Base-by-base conservation (phyloP, 1,140 invertebrate genomes). In the Cyclargus thomasi region DNA sequence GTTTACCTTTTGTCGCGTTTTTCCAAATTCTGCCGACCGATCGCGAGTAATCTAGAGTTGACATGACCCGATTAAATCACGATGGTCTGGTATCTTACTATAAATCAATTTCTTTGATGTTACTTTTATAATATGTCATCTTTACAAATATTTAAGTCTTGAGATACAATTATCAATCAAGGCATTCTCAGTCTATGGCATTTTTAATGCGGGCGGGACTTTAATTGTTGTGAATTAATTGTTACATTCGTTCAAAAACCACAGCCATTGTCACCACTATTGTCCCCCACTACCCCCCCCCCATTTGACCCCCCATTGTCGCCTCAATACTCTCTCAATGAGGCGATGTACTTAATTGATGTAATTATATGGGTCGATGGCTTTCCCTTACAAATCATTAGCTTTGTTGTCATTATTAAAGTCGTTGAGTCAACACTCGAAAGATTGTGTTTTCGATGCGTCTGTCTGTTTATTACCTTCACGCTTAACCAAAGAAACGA, bases 221-320 rank as follows among this genome's bases (percentile, higher is more conserved):
- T 79, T 90, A 90, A 90, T 89, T 87, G 86, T 83, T 80, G 78
- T 79, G 88, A 88, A 89, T 90, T 90, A 90, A 90, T 90, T 90
- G 86, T 90, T 88, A 87, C 86, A 88, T 86, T 81, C 84, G 86
- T 88, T 89, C 85, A 86, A 88, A 88, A 90, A 86, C 88, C 88
- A 86, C 86, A 71, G 80, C 83, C 81, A 85, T 84, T 82, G 85
- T 86, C 80, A 81, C 80, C 81, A 71, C 82, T 67, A 83, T 81
- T 86, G 78, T 79, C 78, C 69, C 47, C 64, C 74, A 76, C 77
- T 63, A 39, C 57, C 70, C 64, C 65, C 39, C 39, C 39, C 39
- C 0, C 39, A 14, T 47, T 47, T 47, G 39, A 47, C 39, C 10
- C 4, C 10, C 39, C 39, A 47, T 47, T 47, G 39, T 47, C 39